Percentiles rank a stretch among this genome's conserved stretches.
phyloP scores from a whole-genome alignment of 2,113 vertebrate species.

The Alligator sinensis region DNA sequence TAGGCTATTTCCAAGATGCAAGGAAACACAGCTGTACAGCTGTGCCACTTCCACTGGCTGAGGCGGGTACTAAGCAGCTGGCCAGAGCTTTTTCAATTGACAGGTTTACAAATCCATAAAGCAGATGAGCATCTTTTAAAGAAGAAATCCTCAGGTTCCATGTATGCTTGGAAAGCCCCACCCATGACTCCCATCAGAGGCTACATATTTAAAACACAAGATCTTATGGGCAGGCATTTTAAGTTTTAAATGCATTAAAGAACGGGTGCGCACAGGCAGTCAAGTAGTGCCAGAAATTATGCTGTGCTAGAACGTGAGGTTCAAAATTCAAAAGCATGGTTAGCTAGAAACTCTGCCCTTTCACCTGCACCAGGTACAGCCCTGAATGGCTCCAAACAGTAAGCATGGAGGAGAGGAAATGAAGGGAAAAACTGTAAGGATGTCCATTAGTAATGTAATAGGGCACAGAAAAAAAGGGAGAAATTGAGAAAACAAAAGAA shows the following conservation, averaged over 20 bases:
- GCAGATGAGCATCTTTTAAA: neutral
- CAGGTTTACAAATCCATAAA: conserved; percentile 37
- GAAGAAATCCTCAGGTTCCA: neutral
- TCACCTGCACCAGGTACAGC: neutral
- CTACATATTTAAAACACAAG: neutral
- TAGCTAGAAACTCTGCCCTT: neutral
- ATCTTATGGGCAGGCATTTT: conserved; percentile 30
- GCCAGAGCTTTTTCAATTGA: neutral
- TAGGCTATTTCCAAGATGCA: neutral
- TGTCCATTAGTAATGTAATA: no score
- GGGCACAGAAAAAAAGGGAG: neutral
- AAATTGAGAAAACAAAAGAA: fast-evolving
- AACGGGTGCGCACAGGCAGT: neutral
- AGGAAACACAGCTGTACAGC: neutral
- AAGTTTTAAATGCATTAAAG: neutral
- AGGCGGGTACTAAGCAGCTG: neutral
- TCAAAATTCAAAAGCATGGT: neutral
- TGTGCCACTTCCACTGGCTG: neutral
- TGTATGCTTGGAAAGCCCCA: conserved; percentile 12
- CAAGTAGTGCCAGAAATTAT: neutral
- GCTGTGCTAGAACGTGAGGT: neutral
- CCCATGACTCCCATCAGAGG: neutral
- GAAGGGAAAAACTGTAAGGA: neutral
- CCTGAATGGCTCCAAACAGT: fast-evolving
- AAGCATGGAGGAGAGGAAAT: neutral